These are phyloP conservation scores for Penelope pileata DNA, from an alignment of 2,113 vertebrate species.

Conservation along the genomic window DNA sequence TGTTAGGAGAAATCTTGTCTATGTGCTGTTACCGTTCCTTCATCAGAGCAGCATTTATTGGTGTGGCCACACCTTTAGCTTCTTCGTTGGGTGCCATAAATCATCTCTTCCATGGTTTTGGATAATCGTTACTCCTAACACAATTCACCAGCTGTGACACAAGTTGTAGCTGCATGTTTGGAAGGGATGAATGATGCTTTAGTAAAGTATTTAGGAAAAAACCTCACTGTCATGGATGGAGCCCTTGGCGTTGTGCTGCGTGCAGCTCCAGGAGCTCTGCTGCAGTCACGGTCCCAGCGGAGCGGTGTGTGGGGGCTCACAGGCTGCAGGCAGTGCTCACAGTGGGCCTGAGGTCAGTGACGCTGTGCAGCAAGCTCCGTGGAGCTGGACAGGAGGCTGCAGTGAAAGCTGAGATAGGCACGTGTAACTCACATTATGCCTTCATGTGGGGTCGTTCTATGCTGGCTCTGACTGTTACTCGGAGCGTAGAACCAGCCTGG, in stretches of 20 bases:
- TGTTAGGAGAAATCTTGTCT: accelerated
- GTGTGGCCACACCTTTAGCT: accelerated
- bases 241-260: neutral
- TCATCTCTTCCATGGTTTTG: accelerated
- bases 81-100: neutral
- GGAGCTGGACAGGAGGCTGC: accelerated
- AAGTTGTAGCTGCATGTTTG: neutral
- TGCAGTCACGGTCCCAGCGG: neutral
- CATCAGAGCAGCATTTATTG: accelerated
- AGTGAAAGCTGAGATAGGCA: neutral
- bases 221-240: accelerated
- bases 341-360: accelerated
- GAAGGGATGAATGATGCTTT: neutral
- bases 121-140: neutral
- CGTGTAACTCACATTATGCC: neutral
- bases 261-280: neutral
- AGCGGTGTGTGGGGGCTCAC: accelerated
- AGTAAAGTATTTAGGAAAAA: neutral
- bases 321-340: neutral
- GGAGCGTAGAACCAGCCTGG: neutral
- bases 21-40: neutral
- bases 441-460: neutral
- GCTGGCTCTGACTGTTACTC: neutral
- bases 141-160: neutral
- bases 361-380: accelerated